Percentiles rank a stretch among this genome's conserved stretches.
phyloP scores from a whole-genome alignment of 2,797 vertebrate genomes.

The Tiaroga cobitis region DNA sequence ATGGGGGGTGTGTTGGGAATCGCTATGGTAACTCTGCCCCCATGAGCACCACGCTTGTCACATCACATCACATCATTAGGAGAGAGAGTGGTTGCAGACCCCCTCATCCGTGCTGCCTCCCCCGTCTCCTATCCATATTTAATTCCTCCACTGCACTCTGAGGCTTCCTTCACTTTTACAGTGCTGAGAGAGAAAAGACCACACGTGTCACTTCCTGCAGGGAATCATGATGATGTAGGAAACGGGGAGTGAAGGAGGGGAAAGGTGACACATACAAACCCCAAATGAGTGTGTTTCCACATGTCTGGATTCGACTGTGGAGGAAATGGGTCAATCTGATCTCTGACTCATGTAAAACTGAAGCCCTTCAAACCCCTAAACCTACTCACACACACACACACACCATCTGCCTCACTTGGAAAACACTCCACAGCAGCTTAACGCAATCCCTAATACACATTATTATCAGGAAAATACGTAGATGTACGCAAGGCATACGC shows the following conservation, averaged over 20 bases:
- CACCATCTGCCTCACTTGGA: conserved; percentile 49
- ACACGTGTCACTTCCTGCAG: conserved; percentile 55
- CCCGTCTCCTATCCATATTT: conserved; percentile 53
- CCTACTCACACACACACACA: conserved; percentile 25
- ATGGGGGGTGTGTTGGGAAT: conserved; percentile 51
- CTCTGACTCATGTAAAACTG: conserved; percentile 50
- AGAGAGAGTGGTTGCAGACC: conserved; percentile 44
- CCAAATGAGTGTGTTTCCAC: conserved; percentile 27
- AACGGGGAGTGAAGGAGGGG: background rate
- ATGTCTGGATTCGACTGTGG: conserved; percentile 6
- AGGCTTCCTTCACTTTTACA: conserved; percentile 49
- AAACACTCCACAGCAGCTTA: conserved; percentile 47
- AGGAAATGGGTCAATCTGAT: conserved; percentile 56
- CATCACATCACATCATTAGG: conserved; percentile 51
- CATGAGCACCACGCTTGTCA: conserved; percentile 50
- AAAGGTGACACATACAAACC: conserved; percentile 25
- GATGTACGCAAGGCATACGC: background rate
- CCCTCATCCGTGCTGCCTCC: conserved; percentile 47
- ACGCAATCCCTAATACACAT: conserved; percentile 40
- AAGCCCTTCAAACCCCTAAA: conserved; percentile 31
- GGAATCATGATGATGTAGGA: conserved; percentile 46
- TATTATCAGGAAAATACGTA: conserved; percentile 40
- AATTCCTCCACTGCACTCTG: conserved; percentile 37
- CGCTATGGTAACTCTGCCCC: conserved; percentile 59
- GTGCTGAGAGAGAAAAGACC: conserved; percentile 40